Conservation (phyloP, 2,888 invertebrate genomes). For the Cerastis leucographa region DNA sequence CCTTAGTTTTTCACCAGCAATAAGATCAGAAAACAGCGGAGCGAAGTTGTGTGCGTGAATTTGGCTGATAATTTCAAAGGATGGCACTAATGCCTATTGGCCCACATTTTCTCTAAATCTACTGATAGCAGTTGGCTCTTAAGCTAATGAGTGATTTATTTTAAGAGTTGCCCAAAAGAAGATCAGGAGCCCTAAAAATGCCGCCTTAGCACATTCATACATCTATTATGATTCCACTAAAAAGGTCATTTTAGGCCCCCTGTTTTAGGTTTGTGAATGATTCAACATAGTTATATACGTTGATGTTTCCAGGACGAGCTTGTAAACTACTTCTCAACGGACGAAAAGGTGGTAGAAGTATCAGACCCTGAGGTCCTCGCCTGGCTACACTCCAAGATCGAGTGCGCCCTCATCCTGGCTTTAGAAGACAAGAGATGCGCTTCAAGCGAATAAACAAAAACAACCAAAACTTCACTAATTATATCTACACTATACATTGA, state of each 20-base stretch:
- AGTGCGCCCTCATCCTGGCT: conserved; percentile 93
- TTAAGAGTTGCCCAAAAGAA: background rate
- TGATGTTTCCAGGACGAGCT: conserved; percentile 87
- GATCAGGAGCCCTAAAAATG: background rate
- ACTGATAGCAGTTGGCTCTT: background rate
- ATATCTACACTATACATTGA: conserved; percentile 21
- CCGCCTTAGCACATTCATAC: too few relatives aligned
- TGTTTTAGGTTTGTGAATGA: background rate
- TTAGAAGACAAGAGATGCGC: conserved; percentile 93
- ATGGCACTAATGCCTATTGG: background rate
- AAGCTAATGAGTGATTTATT: background rate
- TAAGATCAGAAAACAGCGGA: background rate
- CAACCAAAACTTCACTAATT: conserved; percentile 28
- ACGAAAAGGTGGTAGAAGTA: conserved; percentile 92
- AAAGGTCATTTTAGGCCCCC: too few relatives aligned
- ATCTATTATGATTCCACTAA: too few relatives aligned
- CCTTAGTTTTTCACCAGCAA: background rate
- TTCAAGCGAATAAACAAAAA: conserved; percentile 62
- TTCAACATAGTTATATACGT: background rate
- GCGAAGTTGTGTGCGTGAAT: background rate
- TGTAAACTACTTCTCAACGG: conserved; percentile 90
- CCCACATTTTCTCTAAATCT: background rate
- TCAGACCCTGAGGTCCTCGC: conserved; percentile 91
- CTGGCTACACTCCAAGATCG: conserved; percentile 94
- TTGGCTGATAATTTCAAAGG: background rate